These are phyloP conservation scores for Psittacula echo DNA, from an alignment of 2,797 vertebrate genomes.

Conservation along the genomic window DNA sequence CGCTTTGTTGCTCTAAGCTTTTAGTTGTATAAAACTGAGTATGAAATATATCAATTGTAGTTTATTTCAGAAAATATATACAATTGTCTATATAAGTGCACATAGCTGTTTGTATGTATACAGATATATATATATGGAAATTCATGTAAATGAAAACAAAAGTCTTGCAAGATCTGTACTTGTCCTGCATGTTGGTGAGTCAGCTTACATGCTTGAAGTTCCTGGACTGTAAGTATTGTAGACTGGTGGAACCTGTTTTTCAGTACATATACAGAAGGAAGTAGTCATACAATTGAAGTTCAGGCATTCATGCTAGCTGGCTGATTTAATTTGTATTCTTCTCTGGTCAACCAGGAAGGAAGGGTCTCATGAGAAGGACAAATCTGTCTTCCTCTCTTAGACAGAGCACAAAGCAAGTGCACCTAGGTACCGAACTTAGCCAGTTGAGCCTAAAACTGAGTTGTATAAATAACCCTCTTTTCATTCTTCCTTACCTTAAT, in stretches of 20 bases:
- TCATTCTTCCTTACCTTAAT: conserved; percentile 55
- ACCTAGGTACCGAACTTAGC: neutral
- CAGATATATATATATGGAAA: neutral
- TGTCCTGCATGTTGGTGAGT: neutral
- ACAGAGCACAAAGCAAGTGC: neutral
- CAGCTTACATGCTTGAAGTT: neutral
- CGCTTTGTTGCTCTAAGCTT: neutral
- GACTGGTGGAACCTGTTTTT: neutral
- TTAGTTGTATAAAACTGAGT: neutral
- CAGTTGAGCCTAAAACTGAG: neutral
- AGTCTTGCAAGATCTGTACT: neutral
- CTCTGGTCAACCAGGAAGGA: neutral
- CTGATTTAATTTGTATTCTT: neutral
- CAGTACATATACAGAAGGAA: neutral
- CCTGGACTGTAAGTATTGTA: neutral
- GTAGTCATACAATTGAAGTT: neutral
- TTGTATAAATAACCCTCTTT: conserved; percentile 20
- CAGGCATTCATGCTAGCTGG: neutral
- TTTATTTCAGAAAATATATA: neutral
- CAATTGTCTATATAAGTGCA: neutral
- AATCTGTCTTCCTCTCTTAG: neutral
- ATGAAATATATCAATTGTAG: neutral
- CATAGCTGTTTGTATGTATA: neutral
- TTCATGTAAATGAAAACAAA: neutral
- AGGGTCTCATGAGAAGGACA: neutral